Evolutionary conservation across 2,888 invertebrate species (phyloP).

Genomic region (Papilio protenor): DNA sequence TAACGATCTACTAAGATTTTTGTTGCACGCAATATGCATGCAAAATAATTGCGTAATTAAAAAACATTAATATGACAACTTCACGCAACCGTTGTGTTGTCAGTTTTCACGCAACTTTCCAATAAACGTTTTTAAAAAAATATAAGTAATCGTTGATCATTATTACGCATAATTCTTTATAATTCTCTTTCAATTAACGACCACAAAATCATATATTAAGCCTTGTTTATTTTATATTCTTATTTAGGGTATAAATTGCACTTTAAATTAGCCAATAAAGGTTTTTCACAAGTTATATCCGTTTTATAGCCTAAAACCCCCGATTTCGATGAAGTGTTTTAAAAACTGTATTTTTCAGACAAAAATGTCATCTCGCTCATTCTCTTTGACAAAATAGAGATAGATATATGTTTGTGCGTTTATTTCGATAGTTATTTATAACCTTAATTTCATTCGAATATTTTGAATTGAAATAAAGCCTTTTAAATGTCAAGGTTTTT

Average conservation of each 20-base stretch:
- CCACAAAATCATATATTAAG: not conserved
- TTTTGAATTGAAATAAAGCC: not conserved
- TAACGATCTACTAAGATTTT: no score
- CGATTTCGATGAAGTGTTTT: no score
- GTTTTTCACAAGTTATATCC: no score
- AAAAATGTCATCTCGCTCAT: no score
- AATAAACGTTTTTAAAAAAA: not conserved
- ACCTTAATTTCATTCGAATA: not conserved
- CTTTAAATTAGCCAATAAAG: no score
- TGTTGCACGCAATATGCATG: not conserved
- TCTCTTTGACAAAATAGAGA: no score
- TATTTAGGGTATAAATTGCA: no score
- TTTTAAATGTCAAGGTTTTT: not conserved
- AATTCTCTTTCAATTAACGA: not conserved
- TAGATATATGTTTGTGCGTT: no score
- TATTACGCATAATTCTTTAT: not conserved
- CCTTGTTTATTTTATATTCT: not conserved
- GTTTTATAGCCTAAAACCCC: no score
- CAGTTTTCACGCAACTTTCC: conserved; percentile 28
- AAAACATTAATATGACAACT: conserved; percentile 8
- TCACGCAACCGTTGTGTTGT: not conserved
- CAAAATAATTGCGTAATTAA: not conserved
- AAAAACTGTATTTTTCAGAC: no score
- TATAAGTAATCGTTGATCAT: conserved; percentile 11
- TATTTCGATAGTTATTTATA: no score